Evolutionary conservation across 1,140 invertebrate species (phyloP), one percentile per base, ranked within the genome.

Genomic region (Colletes latitarsis): DNA sequence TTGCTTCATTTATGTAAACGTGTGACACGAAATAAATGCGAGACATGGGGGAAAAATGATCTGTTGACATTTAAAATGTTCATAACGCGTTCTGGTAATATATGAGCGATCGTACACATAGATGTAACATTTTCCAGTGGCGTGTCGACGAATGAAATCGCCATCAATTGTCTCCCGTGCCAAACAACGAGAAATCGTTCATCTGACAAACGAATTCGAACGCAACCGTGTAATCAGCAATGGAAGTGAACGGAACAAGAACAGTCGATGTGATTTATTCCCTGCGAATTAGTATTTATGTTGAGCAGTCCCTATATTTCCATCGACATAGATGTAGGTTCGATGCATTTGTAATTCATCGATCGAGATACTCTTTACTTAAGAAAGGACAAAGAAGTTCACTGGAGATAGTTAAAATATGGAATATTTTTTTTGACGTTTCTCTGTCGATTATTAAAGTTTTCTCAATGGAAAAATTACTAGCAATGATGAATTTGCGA

Each of bases 231-330:
- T 77, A 77, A 77, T 77, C 66, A 52, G 8, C 17, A 10, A 21
- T 0, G 39, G 15, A 49, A 57, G 15, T 19, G 5, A 41, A 6
- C 10, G 17, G 2, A 64, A 62, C 17, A 70, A 17, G 21, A 43
- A 19, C 68, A 43, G 17, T 49, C 77, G 0, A 6, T 17, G 3
- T 70, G 57, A 77, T 79, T 79, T 79, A 79, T 79, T 60, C 57
- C n/a, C 39, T 9, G 67, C 60, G 69, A 79, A 79, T 78, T 58
- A 60, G 15, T 71, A 71, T 77, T 70, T 70, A 43, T 55, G 46
- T 52, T 6, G 15, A 60, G 8, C 10, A 49, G 0, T 9, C 0
- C 10, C 74, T 74, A 67, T 60, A 60, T 66, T 62, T 62, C 2
- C 14, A 12, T 30, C 64, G 15, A 17, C 57, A 53, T 9, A 10